phyloP scores from a whole-genome alignment of 2,888 invertebrate genomes.

The Pandemis cinnamomeana region DNA sequence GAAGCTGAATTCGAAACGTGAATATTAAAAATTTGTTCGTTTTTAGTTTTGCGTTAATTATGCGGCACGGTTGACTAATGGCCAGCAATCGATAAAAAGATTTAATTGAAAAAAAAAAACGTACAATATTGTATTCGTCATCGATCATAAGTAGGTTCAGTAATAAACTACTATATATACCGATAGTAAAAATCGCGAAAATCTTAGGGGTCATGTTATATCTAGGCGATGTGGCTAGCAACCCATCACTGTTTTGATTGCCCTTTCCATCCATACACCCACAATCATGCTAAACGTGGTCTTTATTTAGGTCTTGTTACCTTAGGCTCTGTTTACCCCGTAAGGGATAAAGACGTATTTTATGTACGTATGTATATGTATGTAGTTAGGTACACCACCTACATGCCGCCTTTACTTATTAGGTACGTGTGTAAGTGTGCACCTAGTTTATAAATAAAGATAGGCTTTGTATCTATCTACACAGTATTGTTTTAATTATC shows the following conservation, averaged over 20 bases:
- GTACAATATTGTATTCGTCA: too few species aligned
- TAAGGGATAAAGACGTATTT: too few species aligned
- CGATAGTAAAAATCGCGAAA: too few species aligned
- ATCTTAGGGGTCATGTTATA: too few species aligned
- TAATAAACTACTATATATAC: too few species aligned
- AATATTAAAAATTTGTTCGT: constrained; percentile 64
- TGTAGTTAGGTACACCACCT: too few species aligned
- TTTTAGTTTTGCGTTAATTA: constrained; percentile 57
- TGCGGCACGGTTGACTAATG: constrained; percentile 52
- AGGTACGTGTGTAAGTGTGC: not conserved
- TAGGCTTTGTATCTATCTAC: not conserved
- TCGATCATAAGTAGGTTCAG: too few species aligned
- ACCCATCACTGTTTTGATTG: too few species aligned
- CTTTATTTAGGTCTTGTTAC: not conserved
- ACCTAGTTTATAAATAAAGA: not conserved
- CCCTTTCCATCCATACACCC: too few species aligned
- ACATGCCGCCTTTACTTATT: constrained; percentile 12
- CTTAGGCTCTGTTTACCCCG: not conserved
- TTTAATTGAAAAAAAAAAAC: not conserved
- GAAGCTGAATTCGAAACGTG: constrained; percentile 64
- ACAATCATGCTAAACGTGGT: too few species aligned
- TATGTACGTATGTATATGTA: too few species aligned
- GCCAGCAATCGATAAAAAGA: constrained; percentile 32
- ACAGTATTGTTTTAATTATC: constrained; percentile 12
- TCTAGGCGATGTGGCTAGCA: too few species aligned